Evolutionary conservation across 2,113 vertebrate genomes (phyloP), one percentile per base, ranked within the genome.

Genomic region (Apteryx mantelli): DNA sequence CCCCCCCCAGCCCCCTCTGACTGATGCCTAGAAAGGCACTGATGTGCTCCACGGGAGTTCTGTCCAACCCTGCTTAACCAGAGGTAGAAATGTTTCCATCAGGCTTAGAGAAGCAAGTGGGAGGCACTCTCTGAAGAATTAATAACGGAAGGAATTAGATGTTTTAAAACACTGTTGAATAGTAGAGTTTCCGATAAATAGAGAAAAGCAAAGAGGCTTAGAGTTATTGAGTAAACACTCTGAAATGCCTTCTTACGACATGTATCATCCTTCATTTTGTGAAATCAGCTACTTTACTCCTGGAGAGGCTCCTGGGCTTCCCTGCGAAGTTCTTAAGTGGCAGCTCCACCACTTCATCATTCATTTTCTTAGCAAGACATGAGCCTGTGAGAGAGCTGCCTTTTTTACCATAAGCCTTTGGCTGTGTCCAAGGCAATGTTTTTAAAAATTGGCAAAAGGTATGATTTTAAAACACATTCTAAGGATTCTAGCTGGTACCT

Each of bases 271-370:
- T 79, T 88, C 63, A 93, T 90, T 82, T 66, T 71, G 40, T 91
- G 79, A 92, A 93, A 96, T 66, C 94, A 87, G 52, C 69, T 88
- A 53, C 89, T 95, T 91, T 94, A 96, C 84, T 95, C 95, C 77
- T 78, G 68, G 95, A 95, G 76, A 93, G 68, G 74, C 74, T 96
- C 93, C 93, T 75, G 77, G 86, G 81, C 74, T 94, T 94, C 44
- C 68, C 73, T 80, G 18, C 44, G 44, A 97, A 82, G 89, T 86
- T 91, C 38, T 58, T 76, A 91, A 88, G 58, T 50, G 55, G 65
- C 69, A 97, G 63, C 58, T 95, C 83, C 65, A 92, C 86, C 78
- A 77, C 50, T 79, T 82, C 44, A 70, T 87, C 58, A 63, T 83
- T 77, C 7, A 40, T 91, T 91, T 89, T 70, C 71, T 77, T 66